A percentile compares a stretch with the other conserved stretches of the same genome.
Conservation (phyloP, 2,888 invertebrate species). For the Drosophila tanythrix region DNA sequence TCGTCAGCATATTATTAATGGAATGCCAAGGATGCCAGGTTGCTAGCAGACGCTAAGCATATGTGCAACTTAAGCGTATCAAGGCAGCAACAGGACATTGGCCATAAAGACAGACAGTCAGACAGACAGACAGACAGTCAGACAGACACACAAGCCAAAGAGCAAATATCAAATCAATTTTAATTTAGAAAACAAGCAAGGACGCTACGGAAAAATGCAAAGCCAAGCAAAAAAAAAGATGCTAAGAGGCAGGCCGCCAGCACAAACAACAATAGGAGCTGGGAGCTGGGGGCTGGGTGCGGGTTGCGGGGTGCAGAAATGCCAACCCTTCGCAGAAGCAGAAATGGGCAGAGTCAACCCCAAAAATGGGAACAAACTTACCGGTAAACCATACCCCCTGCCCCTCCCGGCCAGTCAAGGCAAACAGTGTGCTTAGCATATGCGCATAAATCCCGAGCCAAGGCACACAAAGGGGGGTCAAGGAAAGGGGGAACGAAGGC, state of each 20-base stretch:
- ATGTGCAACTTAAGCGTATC: slow-evolving; percentile 67
- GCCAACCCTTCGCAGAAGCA: slow-evolving; percentile 58
- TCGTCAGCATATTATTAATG: slow-evolving; percentile 53
- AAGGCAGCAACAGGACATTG: slow-evolving; percentile 36
- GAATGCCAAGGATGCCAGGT: slow-evolving; percentile 58
- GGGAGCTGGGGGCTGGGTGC: slow-evolving; percentile 8
- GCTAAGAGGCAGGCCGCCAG: slow-evolving; percentile 26
- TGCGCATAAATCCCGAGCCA: slow-evolving; percentile 80
- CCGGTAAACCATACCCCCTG: slow-evolving; percentile 7
- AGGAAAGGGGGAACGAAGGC: slow-evolving; percentile 2
- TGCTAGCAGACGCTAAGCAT: slow-evolving; percentile 36
- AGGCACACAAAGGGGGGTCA: not conserved
- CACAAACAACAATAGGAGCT: slow-evolving; percentile 31
- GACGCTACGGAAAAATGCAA: slow-evolving; percentile 63
- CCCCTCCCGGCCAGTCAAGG: slow-evolving; percentile 5
- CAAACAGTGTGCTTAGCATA: slow-evolving; percentile 78
- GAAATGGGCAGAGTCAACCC: slow-evolving; percentile 54
- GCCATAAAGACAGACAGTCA: slow-evolving; percentile 9
- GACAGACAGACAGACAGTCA: not conserved
- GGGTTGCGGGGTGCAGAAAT: not conserved
- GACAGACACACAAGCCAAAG: slow-evolving; percentile 42
- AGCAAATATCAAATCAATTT: slow-evolving; percentile 81
- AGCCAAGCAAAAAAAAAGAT: slow-evolving; percentile 57
- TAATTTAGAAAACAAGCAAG: slow-evolving; percentile 78
- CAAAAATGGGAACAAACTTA: slow-evolving; percentile 40